phyloP scores from a whole-genome alignment of 2,797 vertebrate genomes.

The Centroberyx gerrardi region DNA sequence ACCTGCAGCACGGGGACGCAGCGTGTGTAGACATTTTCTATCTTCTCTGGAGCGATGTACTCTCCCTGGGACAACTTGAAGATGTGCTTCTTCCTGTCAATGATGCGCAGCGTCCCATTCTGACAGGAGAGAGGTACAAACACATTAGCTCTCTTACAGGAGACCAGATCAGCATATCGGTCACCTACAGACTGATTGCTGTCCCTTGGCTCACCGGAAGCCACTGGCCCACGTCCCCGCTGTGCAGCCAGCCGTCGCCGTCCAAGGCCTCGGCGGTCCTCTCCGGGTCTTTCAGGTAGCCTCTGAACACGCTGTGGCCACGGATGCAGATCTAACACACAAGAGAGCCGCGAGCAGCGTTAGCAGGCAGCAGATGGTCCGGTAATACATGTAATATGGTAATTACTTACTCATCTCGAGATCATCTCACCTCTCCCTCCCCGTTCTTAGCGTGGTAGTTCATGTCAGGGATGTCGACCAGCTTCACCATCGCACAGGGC shows the following conservation, averaged over 20 bases:
- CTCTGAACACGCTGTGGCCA: conserved; percentile 85
- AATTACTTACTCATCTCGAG: not conserved
- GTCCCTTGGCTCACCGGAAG: conserved; percentile 78
- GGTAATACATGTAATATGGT: not conserved
- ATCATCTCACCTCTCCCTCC: conserved; percentile 84
- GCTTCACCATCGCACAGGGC: conserved; percentile 85
- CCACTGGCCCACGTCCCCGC: conserved; percentile 88
- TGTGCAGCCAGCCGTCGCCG: conserved; percentile 87
- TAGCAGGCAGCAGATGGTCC: conserved; percentile 8
- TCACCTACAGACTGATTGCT: not conserved
- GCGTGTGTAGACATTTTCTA: conserved; percentile 87
- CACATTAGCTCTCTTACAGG: not conserved
- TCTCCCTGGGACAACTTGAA: conserved; percentile 89
- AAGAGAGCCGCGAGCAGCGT: conserved; percentile 2
- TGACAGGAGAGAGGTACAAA: conserved; percentile 43
- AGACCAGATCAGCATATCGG: not conserved
- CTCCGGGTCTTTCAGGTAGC: conserved; percentile 85
- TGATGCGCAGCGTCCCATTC: conserved; percentile 87
- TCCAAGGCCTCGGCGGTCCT: conserved; percentile 84
- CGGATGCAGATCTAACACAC: conserved; percentile 83
- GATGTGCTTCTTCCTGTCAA: conserved; percentile 89
- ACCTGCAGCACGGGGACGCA: conserved; percentile 85
- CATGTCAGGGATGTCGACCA: conserved; percentile 88
- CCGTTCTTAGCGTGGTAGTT: conserved; percentile 84
- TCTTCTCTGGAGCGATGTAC: conserved; percentile 89